A percentile compares a stretch with the other conserved stretches of the same genome.
Conservation (phyloP, 2,888 invertebrate genomes). For the Perdita meconis region DNA sequence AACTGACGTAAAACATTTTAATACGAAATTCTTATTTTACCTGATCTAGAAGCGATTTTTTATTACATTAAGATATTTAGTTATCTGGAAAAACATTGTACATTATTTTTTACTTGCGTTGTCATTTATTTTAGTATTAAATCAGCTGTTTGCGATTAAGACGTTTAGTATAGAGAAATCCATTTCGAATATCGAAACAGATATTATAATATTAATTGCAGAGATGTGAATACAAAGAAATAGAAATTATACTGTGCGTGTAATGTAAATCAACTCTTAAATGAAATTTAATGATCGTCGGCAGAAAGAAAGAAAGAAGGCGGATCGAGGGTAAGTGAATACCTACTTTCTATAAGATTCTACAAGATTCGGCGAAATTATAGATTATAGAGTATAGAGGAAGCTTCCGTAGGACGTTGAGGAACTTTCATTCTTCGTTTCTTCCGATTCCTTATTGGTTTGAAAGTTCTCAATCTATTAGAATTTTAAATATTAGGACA, state of each 20-base stretch:
- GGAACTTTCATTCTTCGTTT: constrained; percentile 53
- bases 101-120: too few relatives aligned
- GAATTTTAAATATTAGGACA: constrained; percentile 12
- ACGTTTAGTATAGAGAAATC: too few relatives aligned
- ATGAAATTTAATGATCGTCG: constrained; percentile 70
- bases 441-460: constrained; percentile 22
- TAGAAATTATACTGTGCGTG: constrained; percentile 27
- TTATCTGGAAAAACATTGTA: too few relatives aligned
- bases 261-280: constrained; percentile 72
- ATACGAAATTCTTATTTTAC: too few relatives aligned
- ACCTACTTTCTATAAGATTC: constrained; percentile 29
- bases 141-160: too few relatives aligned
- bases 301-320: constrained; percentile 12
- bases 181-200: too few relatives aligned
- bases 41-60: too few relatives aligned
- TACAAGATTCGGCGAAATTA: constrained; percentile 52
- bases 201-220: too few relatives aligned
- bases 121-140: too few relatives aligned
- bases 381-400: too few relatives aligned
- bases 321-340: neutral
- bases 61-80: too few relatives aligned
- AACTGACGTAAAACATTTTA: too few relatives aligned
- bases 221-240: neutral
- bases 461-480: constrained; percentile 35
- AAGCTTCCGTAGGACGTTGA: constrained; percentile 48